Conservation (phyloP, 2,888 invertebrate genomes). For the Colletes collaris region DNA sequence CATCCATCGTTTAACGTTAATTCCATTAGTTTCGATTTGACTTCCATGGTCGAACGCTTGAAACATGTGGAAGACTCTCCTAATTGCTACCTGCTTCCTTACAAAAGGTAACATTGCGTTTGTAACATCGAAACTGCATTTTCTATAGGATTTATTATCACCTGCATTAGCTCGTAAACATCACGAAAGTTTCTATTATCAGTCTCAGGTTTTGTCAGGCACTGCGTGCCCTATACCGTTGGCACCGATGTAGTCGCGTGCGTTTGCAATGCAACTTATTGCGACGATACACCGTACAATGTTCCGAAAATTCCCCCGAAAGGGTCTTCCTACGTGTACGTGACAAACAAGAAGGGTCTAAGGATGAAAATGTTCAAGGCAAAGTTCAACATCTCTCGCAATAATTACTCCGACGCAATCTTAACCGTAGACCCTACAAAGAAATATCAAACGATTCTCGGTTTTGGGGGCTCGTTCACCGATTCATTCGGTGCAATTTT, state of each 20-base stretch:
- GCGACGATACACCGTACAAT: slow-evolving; percentile 84
- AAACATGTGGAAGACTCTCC: slow-evolving; percentile 1
- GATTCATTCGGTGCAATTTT: slow-evolving; percentile 89
- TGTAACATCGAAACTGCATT: no score
- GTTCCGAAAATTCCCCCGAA: slow-evolving; percentile 60
- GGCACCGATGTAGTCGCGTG: slow-evolving; percentile 81
- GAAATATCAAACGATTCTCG: slow-evolving; percentile 84
- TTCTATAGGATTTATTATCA: no score
- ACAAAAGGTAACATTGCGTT: background rate
- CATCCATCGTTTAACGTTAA: no score
- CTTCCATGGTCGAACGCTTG: no score
- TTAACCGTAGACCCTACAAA: slow-evolving; percentile 16
- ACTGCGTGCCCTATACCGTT: slow-evolving; percentile 72
- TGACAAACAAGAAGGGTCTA: slow-evolving; percentile 86
- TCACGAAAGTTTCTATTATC: no score
- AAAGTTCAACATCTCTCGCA: slow-evolving; percentile 66
- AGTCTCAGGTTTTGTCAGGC: slow-evolving; percentile 52
- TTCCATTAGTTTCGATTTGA: no score
- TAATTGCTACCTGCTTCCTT: background rate
- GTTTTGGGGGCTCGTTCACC: slow-evolving; percentile 95
- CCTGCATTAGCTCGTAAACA: no score
- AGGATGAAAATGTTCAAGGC: slow-evolving; percentile 85
- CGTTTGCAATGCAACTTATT: slow-evolving; percentile 88
- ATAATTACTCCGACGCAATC: background rate
- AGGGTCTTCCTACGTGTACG: slow-evolving; percentile 84